Base-by-base conservation (phyloP, 2,113 vertebrate genomes). In the Hirundichthys speculiger region DNA sequence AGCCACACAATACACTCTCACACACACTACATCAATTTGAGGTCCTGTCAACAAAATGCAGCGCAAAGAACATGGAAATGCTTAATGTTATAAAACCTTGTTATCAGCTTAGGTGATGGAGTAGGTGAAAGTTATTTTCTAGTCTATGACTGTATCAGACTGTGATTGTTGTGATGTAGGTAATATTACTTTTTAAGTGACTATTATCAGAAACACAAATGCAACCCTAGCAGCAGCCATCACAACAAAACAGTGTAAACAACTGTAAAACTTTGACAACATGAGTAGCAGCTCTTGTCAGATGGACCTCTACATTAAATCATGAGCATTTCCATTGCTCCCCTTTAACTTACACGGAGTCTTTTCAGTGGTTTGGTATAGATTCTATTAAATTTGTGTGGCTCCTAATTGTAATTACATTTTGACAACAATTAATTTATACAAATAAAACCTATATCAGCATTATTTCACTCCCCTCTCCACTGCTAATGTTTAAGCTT, bases 11-110 rank as follows among this genome's bases (percentile, higher is more conserved):
- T 60, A 51, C 48, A 52, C 69, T 55, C 52, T 69, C 54, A 58
- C 57, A 53, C 65, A 75, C 4, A 19, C 79, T 61, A 49, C 58
- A 47, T 74, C 80, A 79, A 70, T 64, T 66, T 70, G 60, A 77
- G 70, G 67, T 43, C 57, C 79, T 88, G 83, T 86, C 89, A 84
- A 56, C 56, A 34, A 69, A 74, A 79, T 47, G 64, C 59, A 51
- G 72, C 67, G 65, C 49, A 48, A 38, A 76, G 39, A 66, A 75
- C 60, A 9, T 39, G 16, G 58, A 10, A n/a, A 20, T 56, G 58
- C 64, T 69, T 56, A 45, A 21, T 68, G 64, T 58, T 48, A 12
- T 49, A 73, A 63, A 75, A 12, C 16, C 47, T 61, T 62, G 11
- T 79, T 64, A 73, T 66, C 66, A 79, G 34, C 56, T 66, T 19